Evolutionary conservation across 2,797 vertebrate species (phyloP).

Genomic region (Megaceryle alcyon): DNA sequence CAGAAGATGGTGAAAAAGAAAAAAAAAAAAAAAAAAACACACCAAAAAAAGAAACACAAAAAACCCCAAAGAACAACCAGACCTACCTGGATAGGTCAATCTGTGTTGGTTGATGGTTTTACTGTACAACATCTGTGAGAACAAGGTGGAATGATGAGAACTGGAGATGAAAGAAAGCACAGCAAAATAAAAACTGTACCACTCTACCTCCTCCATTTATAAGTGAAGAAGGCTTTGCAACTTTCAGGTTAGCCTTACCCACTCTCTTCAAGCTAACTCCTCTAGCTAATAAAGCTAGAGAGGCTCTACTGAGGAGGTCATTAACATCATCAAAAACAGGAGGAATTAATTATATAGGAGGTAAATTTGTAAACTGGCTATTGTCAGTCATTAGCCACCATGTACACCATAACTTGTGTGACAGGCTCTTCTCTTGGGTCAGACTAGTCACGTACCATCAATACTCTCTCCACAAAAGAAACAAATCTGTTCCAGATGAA

Average conservation of each 20-base stretch:
- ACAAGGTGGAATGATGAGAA: background rate
- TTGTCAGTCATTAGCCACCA: background rate
- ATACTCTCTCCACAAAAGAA: background rate
- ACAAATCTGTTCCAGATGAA: background rate
- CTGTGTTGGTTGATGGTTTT: background rate
- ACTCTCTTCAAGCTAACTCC: background rate
- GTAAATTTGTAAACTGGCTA: background rate
- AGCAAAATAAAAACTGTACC: background rate
- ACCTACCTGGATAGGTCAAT: background rate
- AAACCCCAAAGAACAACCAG: background rate
- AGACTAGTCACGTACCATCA: background rate
- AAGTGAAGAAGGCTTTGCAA: background rate
- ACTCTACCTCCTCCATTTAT: background rate
- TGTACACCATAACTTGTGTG: accelerated
- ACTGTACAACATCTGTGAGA: background rate
- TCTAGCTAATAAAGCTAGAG: background rate
- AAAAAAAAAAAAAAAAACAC: no score
- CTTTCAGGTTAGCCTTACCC: background rate
- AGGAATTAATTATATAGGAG: background rate
- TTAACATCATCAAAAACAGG: background rate
- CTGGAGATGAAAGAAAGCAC: background rate
- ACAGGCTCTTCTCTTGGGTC: background rate
- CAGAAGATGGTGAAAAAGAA: background rate
- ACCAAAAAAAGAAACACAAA: no score
- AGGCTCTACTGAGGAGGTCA: background rate